Percentiles rank a stretch among this genome's conserved stretches.
phyloP scores from a whole-genome alignment of 1,140 invertebrate genomes.

The Brachionus angularis region DNA sequence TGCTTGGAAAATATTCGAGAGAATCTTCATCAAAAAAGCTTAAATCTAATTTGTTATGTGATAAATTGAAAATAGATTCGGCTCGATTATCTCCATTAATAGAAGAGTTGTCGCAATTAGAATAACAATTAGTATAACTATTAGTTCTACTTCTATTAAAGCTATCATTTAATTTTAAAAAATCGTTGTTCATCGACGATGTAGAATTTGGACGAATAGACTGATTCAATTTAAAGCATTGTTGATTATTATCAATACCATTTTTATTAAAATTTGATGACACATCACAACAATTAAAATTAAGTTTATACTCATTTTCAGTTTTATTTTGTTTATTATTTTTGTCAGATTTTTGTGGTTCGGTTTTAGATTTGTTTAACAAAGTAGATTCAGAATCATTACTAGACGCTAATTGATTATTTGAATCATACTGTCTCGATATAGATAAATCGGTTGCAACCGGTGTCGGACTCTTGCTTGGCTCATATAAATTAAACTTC shows the following conservation, averaged over 20 bases:
- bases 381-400: neutral
- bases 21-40: constrained; percentile 19
- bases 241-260: too few species aligned
- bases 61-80: too few species aligned
- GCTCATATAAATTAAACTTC: neutral
- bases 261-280: too few species aligned
- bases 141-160: neutral
- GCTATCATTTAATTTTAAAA: too few species aligned
- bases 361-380: too few species aligned
- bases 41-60: neutral
- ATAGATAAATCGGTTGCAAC: neutral
- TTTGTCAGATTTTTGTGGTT: constrained; percentile 10
- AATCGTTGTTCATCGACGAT: too few species aligned
- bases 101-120: neutral
- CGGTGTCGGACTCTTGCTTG: neutral
- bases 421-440: neutral
- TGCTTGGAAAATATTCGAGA: neutral
- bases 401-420: neutral
- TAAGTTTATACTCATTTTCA: too few species aligned
- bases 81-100: neutral
- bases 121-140: neutral
- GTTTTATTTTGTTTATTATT: neutral
- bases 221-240: too few species aligned
- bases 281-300: too few species aligned
- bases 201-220: too few species aligned